A percentile compares a stretch with the other conserved stretches of the same genome.
These are phyloP conservation scores for Triplophysa tibetana DNA, from an alignment of 2,113 vertebrate species.

Conservation along the genomic window DNA sequence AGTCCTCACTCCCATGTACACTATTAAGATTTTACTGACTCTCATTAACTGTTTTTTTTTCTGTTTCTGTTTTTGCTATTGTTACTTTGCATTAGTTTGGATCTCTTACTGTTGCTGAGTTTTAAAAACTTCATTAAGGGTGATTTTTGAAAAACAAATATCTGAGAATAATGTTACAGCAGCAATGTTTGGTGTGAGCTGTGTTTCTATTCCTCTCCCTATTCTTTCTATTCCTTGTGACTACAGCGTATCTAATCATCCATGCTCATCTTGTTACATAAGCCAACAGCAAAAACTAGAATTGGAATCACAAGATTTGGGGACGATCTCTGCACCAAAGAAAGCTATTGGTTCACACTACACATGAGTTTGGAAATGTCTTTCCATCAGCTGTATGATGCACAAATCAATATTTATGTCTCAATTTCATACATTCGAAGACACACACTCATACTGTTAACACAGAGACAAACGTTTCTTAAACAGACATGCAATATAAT, in stretches of 20 bases:
- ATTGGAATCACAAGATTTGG: slow-evolving; percentile 65
- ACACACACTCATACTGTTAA: no score
- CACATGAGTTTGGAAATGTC: not conserved
- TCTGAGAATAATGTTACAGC: not conserved
- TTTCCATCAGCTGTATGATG: not conserved
- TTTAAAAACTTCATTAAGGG: no score
- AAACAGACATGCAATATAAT: no score
- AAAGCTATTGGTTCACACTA: not conserved
- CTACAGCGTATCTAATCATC: slow-evolving; percentile 53
- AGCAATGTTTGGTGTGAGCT: slow-evolving; percentile 5
- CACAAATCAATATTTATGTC: not conserved
- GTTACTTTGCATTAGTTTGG: not conserved
- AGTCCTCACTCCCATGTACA: slow-evolving; percentile 37
- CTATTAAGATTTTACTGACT: not conserved
- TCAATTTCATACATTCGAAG: no score
- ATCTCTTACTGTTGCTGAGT: not conserved
- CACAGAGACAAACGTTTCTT: no score
- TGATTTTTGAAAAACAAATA: not conserved
- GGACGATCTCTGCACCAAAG: slow-evolving; percentile 26
- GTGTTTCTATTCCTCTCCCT: slow-evolving; percentile 44
- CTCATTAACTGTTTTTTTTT: not conserved
- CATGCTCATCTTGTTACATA: slow-evolving; percentile 50
- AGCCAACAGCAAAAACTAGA: slow-evolving; percentile 44
- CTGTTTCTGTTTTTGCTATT: not conserved
- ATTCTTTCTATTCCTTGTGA: slow-evolving; percentile 55